phyloP scores from a whole-genome alignment of 2,113 vertebrate species.

The Solea senegalensis region DNA sequence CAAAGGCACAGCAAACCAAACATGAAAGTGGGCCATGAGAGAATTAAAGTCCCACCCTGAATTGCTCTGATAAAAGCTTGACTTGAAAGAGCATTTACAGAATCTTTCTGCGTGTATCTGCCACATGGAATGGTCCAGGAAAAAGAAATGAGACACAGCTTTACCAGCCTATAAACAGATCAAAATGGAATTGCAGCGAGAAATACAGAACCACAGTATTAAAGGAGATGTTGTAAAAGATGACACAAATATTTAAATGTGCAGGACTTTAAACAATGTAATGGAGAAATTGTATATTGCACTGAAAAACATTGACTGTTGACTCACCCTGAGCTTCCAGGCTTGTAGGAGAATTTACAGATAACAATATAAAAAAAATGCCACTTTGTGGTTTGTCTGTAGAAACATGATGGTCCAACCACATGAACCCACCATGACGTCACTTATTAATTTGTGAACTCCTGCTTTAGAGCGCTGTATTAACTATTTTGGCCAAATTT shows the following conservation, averaged over 20 bases:
- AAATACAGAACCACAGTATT: not conserved
- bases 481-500: no score
- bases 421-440: no score
- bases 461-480: no score
- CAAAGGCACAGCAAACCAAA: not conserved
- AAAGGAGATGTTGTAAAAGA: not conserved
- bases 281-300: no score
- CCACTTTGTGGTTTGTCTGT: no score
- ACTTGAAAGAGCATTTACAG: not conserved
- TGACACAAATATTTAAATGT: not conserved
- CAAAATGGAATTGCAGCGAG: not conserved
- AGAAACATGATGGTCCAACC: no score
- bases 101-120: not conserved
- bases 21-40: slow-evolving; percentile 11
- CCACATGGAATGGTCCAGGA: not conserved
- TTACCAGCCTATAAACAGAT: not conserved
- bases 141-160: not conserved
- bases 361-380: no score
- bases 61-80: not conserved
- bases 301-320: not conserved
- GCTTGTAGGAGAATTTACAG: no score
- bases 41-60: slow-evolving; percentile 3
- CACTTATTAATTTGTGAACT: no score
- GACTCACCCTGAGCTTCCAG: no score
- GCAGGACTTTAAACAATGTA: no score